Evolutionary conservation across 2,797 vertebrate species (phyloP).

Genomic region (Amphiprion clarkii): DNA sequence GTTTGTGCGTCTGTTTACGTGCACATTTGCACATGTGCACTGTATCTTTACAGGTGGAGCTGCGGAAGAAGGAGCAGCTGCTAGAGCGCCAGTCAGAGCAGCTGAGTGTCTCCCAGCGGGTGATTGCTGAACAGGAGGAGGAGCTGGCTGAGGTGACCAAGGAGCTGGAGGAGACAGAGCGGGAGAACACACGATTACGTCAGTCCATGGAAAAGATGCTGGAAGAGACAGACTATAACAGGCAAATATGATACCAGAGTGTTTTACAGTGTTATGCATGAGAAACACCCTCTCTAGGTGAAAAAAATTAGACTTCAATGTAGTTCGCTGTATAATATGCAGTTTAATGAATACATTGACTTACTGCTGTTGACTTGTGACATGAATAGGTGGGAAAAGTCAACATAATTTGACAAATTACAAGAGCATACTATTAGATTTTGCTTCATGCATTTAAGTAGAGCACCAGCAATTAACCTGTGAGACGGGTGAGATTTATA

Average conservation of each 20-base stretch:
- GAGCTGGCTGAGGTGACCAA: slow-evolving; percentile 90
- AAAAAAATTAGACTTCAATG: no score
- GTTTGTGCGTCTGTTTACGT: background rate
- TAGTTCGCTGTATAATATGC: no score
- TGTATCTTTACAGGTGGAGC: slow-evolving; percentile 71
- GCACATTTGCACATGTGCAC: background rate
- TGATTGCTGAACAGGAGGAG: slow-evolving; percentile 90
- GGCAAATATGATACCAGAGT: slow-evolving; percentile 67
- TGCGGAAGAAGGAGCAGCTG: slow-evolving; percentile 75
- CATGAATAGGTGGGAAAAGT: no score
- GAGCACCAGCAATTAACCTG: no score
- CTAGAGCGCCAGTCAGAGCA: slow-evolving; percentile 69
- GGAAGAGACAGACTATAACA: slow-evolving; percentile 85
- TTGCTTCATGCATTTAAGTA: no score
- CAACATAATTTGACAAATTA: no score
- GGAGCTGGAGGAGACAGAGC: slow-evolving; percentile 89
- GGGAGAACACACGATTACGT: slow-evolving; percentile 87
- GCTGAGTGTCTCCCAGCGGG: slow-evolving; percentile 83
- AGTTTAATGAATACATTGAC: no score
- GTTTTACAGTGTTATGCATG: background rate
- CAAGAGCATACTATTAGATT: no score
- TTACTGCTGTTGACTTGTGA: no score
- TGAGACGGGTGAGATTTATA: no score
- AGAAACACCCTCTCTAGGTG: no score
- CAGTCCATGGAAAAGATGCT: slow-evolving; percentile 90